Base-by-base conservation (phyloP, 2,797 vertebrate genomes). In the Lerista edwardsae region DNA sequence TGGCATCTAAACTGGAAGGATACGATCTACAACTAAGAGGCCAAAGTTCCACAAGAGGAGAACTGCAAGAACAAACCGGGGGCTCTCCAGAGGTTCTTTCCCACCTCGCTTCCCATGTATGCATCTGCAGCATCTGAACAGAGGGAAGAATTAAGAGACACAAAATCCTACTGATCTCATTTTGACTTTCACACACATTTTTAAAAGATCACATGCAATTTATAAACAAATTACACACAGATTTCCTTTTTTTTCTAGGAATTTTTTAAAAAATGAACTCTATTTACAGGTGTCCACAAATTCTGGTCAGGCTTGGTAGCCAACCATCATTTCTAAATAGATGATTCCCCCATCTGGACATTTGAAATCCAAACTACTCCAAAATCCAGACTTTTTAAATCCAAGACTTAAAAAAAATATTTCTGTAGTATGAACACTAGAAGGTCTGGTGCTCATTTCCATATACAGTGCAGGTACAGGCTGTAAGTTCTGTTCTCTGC, bases 31-130 rank as follows among this genome's bases (percentile, higher is more conserved):
- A 86, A 99, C 93, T 85, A 99, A 93, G 80, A 99, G 95, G 29
- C 98, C 98, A 7, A 98, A 98, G 95, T 99, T 99, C 97, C 97
- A 99, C 64, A 99, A 90, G 47, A 99, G 96, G 80, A 99, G 95
- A 9, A 95, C 97, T 0, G 98, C 96, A 51, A 99, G 94, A 91
- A 99, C 93, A 85, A 99, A 98, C 1, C 94, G 87, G 1, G 98
- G 97, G 41, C 94, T 97, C 80, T 92, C 96, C 81, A 97, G 84
- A 55, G 97, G 39, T 23, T 97, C 97, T 90, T 95, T 97, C n/a
- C 94, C 85, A 9, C 94, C 91, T 91, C 95, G 97, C 83, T 94
- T 97, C 5, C 94, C 95, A 90, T 92, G 94, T 71, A 98, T 89
- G 31, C 97, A 97, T 87, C 93, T 95, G 93, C 97, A 98, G 94